Percentiles rank a stretch among this genome's conserved stretches.
Conservation (phyloP, 2,113 vertebrate genomes). For the Oncorhynchus clarkii region DNA sequence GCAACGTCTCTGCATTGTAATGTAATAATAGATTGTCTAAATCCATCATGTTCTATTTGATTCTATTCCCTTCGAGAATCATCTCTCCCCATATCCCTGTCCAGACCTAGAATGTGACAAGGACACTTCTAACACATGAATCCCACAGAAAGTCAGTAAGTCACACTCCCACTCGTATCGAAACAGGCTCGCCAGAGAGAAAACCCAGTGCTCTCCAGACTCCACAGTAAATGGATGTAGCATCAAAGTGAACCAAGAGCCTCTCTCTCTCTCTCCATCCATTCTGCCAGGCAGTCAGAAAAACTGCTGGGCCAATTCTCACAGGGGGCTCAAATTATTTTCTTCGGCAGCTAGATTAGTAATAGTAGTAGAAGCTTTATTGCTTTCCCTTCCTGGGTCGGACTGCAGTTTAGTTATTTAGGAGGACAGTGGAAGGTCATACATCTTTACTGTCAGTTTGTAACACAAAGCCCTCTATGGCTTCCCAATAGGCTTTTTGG, state of each 20-base stretch:
- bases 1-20: too few species aligned
- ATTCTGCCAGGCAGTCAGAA: conserved; percentile 28
- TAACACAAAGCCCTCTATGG: conserved; percentile 54
- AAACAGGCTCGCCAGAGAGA: background rate
- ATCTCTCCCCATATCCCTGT: background rate
- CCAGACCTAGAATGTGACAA: background rate
- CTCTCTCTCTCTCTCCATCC: background rate
- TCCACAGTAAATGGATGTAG: conserved; percentile 11
- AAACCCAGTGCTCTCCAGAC: conserved; percentile 27
- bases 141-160: background rate
- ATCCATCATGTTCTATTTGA: too few species aligned
- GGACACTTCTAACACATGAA: background rate
- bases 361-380: conserved; percentile 59
- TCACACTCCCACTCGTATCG: background rate
- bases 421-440: conserved; percentile 56
- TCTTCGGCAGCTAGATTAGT: conserved; percentile 50
- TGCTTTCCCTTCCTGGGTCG: conserved; percentile 29
- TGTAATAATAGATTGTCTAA: too few species aligned
- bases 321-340: conserved; percentile 32
- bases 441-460: conserved; percentile 50
- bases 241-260: background rate
- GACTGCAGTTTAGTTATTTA: conserved; percentile 49
- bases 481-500: background rate
- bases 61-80: background rate
- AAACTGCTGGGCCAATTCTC: conserved; percentile 28